A percentile compares a stretch with the other conserved stretches of the same genome.
phyloP scores from a whole-genome alignment of 1,140 invertebrate genomes.

The Nymphalis io region DNA sequence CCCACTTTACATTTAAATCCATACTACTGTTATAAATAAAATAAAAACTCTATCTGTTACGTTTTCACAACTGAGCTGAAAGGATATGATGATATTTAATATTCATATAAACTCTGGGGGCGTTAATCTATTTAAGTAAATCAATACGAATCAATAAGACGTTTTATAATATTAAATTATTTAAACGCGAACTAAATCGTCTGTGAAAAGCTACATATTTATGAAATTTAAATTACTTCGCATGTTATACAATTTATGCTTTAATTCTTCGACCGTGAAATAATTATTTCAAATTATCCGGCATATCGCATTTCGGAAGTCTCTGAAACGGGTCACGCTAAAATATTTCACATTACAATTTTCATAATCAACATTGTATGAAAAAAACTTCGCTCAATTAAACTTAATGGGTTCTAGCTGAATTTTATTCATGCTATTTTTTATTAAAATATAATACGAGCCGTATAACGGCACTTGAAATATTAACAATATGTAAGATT shows the following conservation, averaged over 20 bases:
- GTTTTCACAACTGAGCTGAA: too few species aligned
- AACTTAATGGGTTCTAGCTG: neutral
- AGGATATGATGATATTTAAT: too few species aligned
- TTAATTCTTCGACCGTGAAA: constrained; percentile 18
- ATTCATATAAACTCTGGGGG: too few species aligned
- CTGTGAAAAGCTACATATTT: too few species aligned
- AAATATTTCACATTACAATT: constrained; percentile 9
- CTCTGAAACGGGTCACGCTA: constrained; percentile 21
- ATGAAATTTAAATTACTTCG: too few species aligned
- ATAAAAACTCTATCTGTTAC: too few species aligned
- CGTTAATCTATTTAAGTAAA: too few species aligned
- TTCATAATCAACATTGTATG: constrained; percentile 5
- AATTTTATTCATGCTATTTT: neutral
- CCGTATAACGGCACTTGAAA: neutral
- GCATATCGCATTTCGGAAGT: constrained; percentile 17
- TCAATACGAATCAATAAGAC: too few species aligned
- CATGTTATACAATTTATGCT: neutral
- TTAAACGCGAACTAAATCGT: too few species aligned
- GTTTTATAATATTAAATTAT: too few species aligned
- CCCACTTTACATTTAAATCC: neutral
- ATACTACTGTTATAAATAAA: too few species aligned
- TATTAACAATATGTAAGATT: neutral
- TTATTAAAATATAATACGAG: neutral
- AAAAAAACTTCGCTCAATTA: neutral
- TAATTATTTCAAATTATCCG: constrained; percentile 12